A percentile compares a stretch with the other conserved stretches of the same genome.
Evolutionary conservation across 1,140 invertebrate species (phyloP).

Genomic region (Lycorma delicatula): DNA sequence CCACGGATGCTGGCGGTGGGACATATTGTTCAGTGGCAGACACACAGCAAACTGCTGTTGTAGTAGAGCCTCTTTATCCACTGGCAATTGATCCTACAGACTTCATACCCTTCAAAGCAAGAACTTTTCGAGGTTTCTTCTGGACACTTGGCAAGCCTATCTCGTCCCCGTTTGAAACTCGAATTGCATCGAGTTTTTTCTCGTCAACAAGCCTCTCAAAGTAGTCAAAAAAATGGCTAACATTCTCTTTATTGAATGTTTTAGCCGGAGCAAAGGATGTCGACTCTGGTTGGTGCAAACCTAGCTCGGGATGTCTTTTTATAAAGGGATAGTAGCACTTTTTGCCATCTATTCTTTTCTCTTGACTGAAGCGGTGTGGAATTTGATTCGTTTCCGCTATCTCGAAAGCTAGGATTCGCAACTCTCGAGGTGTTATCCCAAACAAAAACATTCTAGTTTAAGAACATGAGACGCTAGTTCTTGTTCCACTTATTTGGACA

Average conservation of each 20-base stretch:
- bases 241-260: constrained; percentile 20
- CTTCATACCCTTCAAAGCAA: constrained; percentile 13
- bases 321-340: too few relatives aligned
- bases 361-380: too few relatives aligned
- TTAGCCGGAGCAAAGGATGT: constrained; percentile 21
- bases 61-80: constrained; percentile 32
- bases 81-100: too few relatives aligned
- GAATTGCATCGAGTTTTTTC: constrained; percentile 28
- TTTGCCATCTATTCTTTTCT: too few relatives aligned
- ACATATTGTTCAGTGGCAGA: constrained; percentile 31
- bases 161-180: constrained; percentile 38
- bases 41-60: constrained; percentile 27
- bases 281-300: constrained; percentile 24
- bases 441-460: too few relatives aligned
- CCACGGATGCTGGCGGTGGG: too few relatives aligned
- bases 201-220: constrained; percentile 26
- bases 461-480: too few relatives aligned
- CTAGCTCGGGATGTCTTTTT: too few relatives aligned
- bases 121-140: constrained; percentile 22
- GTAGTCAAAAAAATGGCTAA: constrained; percentile 30
- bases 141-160: constrained; percentile 36
- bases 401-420: too few relatives aligned
- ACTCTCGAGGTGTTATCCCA: too few relatives aligned
- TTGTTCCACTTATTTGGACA: too few relatives aligned
- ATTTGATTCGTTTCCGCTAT: too few relatives aligned